phyloP scores from a whole-genome alignment of 2,888 invertebrate genomes.

The Drosophila yooni region DNA sequence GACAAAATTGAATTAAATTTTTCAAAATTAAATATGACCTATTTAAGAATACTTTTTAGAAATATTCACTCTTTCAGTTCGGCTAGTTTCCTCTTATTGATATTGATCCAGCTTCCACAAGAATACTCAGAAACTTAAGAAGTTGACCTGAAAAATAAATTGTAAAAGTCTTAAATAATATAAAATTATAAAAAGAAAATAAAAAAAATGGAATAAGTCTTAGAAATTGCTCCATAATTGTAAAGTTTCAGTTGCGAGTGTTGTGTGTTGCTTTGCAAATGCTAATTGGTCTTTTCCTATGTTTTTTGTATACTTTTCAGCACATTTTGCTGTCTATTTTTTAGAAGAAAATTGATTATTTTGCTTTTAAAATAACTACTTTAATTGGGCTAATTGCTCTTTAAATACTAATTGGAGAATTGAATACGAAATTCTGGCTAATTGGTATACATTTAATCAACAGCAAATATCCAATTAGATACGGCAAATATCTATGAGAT shows the following conservation, averaged over 20 bases:
- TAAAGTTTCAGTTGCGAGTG: neutral
- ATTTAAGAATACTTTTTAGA: neutral
- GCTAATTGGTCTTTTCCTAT: neutral
- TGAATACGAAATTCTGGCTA: neutral
- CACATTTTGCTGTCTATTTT: neutral
- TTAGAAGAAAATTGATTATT: neutral
- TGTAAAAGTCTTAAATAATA: neutral
- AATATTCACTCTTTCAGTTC: too few relatives aligned
- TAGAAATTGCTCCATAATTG: neutral
- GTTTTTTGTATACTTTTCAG: neutral
- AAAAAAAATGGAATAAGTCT: neutral
- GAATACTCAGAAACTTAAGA: neutral
- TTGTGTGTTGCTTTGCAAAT: neutral
- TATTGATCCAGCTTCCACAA: neutral
- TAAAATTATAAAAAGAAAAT: too few relatives aligned
- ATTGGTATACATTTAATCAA: neutral
- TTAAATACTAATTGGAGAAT: neutral
- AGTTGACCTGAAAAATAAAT: neutral
- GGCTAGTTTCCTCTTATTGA: too few relatives aligned
- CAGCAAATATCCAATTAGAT: neutral
- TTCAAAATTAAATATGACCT: accelerated
- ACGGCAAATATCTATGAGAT: neutral
- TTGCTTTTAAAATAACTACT: neutral
- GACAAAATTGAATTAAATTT: neutral
- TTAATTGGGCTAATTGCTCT: neutral